Evolutionary conservation across 2,888 invertebrate genomes (phyloP).

Genomic region (Ligdia adustata): DNA sequence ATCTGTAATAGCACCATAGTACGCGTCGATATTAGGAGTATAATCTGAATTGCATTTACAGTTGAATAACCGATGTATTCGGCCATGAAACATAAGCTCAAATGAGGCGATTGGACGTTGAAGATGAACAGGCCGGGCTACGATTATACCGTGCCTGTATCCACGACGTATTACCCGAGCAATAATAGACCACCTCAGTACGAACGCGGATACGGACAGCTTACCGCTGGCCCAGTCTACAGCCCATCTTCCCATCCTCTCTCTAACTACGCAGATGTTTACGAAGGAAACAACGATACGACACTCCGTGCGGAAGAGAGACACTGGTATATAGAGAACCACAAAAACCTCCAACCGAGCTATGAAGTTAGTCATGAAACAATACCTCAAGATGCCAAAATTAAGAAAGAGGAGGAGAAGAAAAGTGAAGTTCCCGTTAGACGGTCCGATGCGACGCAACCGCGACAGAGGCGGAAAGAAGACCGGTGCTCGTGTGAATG

Average conservation of each 20-base stretch:
- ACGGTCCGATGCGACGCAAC: conserved; percentile 65
- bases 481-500: conserved; percentile 81
- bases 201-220: conserved; percentile 74
- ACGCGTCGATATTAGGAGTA: conserved; percentile 22
- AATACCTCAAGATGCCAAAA: conserved; percentile 75
- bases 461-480: conserved; percentile 74
- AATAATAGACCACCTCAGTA: conserved; percentile 76
- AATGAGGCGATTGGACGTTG: conserved; percentile 76
- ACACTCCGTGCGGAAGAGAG: conserved; percentile 79
- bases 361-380: conserved; percentile 67
- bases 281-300: conserved; percentile 81
- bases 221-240: conserved; percentile 68
- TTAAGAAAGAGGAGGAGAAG: conserved; percentile 78
- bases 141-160: conserved; percentile 78
- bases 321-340: conserved; percentile 82
- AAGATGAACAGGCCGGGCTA: conserved; percentile 83
- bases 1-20: conserved; percentile 58
- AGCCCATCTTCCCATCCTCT: conserved; percentile 76
- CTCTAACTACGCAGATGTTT: conserved; percentile 78
- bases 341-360: conserved; percentile 72
- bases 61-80: conserved; percentile 51
- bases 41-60: conserved; percentile 36
- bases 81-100: conserved; percentile 65
- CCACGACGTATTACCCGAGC: conserved; percentile 74
- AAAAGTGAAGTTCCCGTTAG: conserved; percentile 67